phyloP scores from a whole-genome alignment of 2,888 invertebrate species.

The Polyommatus icarus region DNA sequence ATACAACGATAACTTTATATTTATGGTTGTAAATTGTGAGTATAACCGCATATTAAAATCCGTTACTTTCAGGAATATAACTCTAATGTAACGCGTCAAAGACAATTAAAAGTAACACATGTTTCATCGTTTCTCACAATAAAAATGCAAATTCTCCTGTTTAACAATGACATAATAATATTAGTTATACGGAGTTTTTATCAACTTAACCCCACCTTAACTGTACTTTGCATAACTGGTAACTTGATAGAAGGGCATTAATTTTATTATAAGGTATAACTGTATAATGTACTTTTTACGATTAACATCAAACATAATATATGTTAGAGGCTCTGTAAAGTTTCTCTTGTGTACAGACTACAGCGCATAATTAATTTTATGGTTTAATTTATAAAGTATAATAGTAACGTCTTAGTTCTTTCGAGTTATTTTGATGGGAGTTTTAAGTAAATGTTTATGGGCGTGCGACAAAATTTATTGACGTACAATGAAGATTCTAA shows the following conservation, averaged over 20 bases:
- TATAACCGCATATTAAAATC: not conserved
- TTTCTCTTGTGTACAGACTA: not conserved
- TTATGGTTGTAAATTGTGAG: not conserved
- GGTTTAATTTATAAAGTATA: not conserved
- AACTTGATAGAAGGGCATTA: conserved; percentile 19
- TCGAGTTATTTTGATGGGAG: not conserved
- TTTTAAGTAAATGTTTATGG: not conserved
- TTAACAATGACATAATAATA: conserved; percentile 20
- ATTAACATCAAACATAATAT: not conserved
- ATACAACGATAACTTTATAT: not conserved
- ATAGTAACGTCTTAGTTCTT: not conserved
- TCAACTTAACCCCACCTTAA: not conserved
- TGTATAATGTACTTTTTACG: not conserved
- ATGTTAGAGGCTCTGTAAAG: not conserved
- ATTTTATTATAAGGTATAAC: not conserved
- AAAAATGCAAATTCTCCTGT: conserved; percentile 20
- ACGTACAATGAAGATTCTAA: not conserved
- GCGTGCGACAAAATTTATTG: not conserved
- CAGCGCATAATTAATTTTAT: not conserved
- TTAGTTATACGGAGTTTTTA: not conserved
- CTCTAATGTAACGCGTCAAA: not conserved
- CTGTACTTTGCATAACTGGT: conserved; percentile 19
- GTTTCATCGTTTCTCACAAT: conserved; percentile 18
- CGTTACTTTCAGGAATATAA: not conserved
- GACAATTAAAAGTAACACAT: not conserved